Evolutionary conservation across 2,113 vertebrate species (phyloP).

Genomic region (Fulmarus glacialis): DNA sequence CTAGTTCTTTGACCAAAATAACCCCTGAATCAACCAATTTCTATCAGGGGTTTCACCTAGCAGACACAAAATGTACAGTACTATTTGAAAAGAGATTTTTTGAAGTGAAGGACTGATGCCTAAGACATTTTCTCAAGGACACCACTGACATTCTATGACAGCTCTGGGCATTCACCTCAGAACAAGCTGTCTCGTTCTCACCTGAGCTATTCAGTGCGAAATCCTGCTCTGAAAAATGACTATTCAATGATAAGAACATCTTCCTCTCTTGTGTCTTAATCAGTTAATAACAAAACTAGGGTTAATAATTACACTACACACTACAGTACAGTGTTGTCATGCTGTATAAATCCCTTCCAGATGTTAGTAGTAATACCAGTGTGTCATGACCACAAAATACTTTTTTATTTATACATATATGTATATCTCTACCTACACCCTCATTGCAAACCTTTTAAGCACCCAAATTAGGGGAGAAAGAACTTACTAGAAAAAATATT

Average conservation of each 20-base stretch:
- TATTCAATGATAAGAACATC: neutral
- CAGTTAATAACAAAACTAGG: neutral
- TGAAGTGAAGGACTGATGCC: neutral
- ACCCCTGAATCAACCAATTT: neutral
- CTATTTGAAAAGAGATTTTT: neutral
- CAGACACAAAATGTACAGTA: neutral
- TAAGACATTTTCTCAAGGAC: conserved; percentile 38
- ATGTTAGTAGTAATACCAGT: neutral
- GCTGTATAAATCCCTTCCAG: neutral
- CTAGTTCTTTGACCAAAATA: neutral
- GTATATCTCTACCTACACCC: too few species aligned
- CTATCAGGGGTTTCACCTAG: neutral
- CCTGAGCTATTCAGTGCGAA: conserved; percentile 11
- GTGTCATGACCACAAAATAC: neutral
- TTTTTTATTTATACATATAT: too few species aligned
- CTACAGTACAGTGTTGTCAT: neutral
- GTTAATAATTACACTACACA: conserved; percentile 7
- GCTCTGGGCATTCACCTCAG: conserved; percentile 13
- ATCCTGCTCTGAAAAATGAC: conserved; percentile 29
- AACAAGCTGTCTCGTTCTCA: neutral
- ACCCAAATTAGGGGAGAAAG: neutral
- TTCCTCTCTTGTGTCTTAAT: conserved; percentile 24
- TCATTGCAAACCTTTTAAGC: neutral
- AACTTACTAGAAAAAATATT: neutral
- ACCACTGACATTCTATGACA: neutral